Percentiles rank a stretch among this genome's conserved stretches.
Evolutionary conservation across 2,888 invertebrate genomes (phyloP).

Genomic region (Eristalis pertinax): DNA sequence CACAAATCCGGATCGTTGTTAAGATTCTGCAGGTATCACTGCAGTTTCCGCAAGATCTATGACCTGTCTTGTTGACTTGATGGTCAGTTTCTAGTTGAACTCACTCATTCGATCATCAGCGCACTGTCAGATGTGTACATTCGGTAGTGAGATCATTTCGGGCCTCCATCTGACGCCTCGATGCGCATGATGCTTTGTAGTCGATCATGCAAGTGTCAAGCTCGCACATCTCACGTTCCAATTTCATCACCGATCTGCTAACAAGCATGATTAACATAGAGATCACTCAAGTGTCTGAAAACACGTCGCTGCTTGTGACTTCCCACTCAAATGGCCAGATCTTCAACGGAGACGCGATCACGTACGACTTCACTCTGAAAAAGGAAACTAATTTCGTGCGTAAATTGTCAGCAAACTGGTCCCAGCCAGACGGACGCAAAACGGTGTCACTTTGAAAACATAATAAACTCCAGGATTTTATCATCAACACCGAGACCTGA

Average conservation of each 20-base stretch:
- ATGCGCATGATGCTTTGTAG: background rate
- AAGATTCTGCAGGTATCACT: background rate
- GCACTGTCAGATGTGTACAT: background rate
- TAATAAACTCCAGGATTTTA: conserved; percentile 52
- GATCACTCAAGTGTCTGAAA: background rate
- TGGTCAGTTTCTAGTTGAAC: no score
- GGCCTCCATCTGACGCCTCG: background rate
- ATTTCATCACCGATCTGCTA: background rate
- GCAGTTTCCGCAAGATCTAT: background rate
- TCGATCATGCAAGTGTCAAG: background rate
- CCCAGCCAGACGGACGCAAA: background rate
- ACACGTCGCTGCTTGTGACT: background rate
- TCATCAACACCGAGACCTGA: conserved; percentile 62
- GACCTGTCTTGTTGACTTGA: background rate
- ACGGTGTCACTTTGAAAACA: conserved; percentile 46
- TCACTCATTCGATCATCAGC: no score
- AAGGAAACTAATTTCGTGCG: conserved; percentile 55
- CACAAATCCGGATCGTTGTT: background rate
- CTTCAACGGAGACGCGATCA: background rate
- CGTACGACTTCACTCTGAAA: background rate
- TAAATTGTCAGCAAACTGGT: conserved; percentile 50
- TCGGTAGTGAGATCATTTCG: no score
- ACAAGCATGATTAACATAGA: no score
- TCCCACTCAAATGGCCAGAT: no score
- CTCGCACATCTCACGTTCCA: background rate